Conservation (phyloP, 92 coral and sea anemone genomes). For the Montipora capitata region DNA sequence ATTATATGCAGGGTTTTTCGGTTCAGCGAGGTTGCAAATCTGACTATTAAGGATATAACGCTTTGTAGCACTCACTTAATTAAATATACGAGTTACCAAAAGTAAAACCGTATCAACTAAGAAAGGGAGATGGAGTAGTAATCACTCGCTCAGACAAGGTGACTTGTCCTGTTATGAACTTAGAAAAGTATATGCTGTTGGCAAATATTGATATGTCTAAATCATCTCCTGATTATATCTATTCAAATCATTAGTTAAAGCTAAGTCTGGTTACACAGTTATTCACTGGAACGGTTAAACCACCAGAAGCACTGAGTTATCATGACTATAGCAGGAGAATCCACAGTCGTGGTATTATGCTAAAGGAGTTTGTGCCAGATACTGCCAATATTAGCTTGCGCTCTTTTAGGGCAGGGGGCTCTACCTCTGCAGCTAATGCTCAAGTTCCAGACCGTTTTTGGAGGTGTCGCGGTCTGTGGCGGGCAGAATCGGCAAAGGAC, state of each 20-base stretch:
- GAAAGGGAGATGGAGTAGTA: constrained; percentile 62
- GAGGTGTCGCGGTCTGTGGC: too few species aligned
- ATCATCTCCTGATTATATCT: constrained; percentile 20
- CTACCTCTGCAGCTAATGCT: too few species aligned
- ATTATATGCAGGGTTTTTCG: constrained; percentile 58
- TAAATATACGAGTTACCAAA: constrained; percentile 31
- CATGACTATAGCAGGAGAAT: too few species aligned
- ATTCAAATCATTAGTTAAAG: constrained; percentile 61
- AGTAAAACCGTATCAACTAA: constrained; percentile 74
- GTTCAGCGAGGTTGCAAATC: constrained; percentile 42
- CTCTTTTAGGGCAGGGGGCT: too few species aligned
- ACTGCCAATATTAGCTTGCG: too few species aligned
- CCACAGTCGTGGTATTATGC: too few species aligned
- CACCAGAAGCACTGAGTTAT: constrained; percentile 21
- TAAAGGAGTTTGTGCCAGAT: too few species aligned
- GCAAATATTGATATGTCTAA: constrained; percentile 1
- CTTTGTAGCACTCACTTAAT: constrained; percentile 33
- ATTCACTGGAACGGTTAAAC: constrained; percentile 43
- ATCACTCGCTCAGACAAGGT: constrained; percentile 59
- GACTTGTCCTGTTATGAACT: constrained; percentile 64
- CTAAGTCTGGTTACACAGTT: constrained; percentile 50
- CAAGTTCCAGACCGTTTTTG: too few species aligned
- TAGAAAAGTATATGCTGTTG: constrained; percentile 59
- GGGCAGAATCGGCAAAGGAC: too few species aligned
- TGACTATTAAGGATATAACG: constrained; percentile 52